phyloP scores from a whole-genome alignment of 1,140 invertebrate genomes.

The Drosophila albomicans region DNA sequence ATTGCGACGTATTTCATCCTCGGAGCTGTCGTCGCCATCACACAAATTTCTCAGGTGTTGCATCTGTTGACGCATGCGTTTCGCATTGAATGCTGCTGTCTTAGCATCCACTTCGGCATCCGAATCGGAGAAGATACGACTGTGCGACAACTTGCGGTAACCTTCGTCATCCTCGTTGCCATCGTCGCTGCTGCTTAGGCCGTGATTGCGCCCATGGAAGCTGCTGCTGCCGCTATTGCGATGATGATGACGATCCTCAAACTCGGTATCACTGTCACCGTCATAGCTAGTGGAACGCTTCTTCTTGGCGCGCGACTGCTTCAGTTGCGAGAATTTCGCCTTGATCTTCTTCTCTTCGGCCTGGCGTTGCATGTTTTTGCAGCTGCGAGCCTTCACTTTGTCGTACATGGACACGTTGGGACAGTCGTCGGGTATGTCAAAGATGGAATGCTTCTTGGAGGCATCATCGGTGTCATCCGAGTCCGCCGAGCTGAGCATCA shows the following conservation, averaged over 20 bases:
- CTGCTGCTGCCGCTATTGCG: constrained; percentile 71
- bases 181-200: constrained; percentile 72
- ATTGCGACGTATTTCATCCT: constrained; percentile 77
- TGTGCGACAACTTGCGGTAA: constrained; percentile 33
- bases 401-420: constrained; percentile 99
- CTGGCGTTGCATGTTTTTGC: constrained; percentile 95
- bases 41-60: constrained; percentile 73
- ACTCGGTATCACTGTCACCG: constrained; percentile 91
- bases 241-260: constrained; percentile 85
- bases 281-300: constrained; percentile 94
- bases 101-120: constrained; percentile 39
- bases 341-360: constrained; percentile 95
- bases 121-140: constrained; percentile 76
- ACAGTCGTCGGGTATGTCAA: constrained; percentile 95
- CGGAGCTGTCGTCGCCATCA: constrained; percentile 82
- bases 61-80: constrained; percentile 60
- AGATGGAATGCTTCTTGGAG: constrained; percentile 95
- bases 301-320: constrained; percentile 94
- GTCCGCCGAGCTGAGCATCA: constrained; percentile 84
- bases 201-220: constrained; percentile 65
- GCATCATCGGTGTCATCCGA: constrained; percentile 90
- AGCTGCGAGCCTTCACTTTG: constrained; percentile 97
- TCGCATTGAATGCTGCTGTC: constrained; percentile 29
- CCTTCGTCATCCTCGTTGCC: constrained; percentile 55
- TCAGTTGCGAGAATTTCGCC: constrained; percentile 95